These are phyloP conservation scores for Oceanodroma tethys DNA, from an alignment of 2,113 vertebrate species.

Conservation along the genomic window DNA sequence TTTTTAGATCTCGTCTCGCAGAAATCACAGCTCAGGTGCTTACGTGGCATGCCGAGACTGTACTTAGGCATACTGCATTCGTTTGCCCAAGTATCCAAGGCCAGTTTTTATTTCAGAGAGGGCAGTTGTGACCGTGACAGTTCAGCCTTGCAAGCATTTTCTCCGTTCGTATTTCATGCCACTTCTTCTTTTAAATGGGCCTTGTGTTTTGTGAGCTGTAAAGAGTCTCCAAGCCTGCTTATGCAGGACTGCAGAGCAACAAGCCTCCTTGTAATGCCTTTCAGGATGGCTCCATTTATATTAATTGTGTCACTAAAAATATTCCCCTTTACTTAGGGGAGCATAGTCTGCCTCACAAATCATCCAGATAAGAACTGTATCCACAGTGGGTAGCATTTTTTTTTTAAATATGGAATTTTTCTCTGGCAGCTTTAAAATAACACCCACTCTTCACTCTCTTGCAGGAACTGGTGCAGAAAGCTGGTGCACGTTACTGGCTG, in stretches of 20 bases:
- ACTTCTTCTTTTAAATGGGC: not conserved
- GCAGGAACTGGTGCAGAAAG: not conserved
- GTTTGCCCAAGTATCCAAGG: not conserved
- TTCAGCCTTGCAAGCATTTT: slow-evolving; percentile 17
- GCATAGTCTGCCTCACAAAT: not conserved
- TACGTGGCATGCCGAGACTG: not conserved
- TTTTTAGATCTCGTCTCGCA: not conserved
- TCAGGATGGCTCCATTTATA: slow-evolving; percentile 1
- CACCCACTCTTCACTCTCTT: not conserved
- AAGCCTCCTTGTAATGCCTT: slow-evolving; percentile 30
- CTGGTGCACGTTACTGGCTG: not conserved
- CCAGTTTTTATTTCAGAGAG: not conserved
- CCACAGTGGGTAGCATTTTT: not conserved
- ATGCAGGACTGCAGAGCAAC: not conserved
- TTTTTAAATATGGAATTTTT: not conserved
- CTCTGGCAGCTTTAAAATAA: not conserved
- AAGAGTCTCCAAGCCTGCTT: not conserved
- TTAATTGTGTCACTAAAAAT: not conserved
- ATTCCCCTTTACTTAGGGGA: not conserved
- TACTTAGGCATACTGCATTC: not conserved
- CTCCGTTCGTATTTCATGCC: not conserved
- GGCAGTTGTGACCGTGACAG: not conserved
- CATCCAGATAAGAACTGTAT: not conserved
- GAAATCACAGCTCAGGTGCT: not conserved
- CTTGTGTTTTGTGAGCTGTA: slow-evolving; percentile 43